Evolutionary conservation across 2,113 vertebrate species (phyloP).

Genomic region (Lasiurus borealis): DNA sequence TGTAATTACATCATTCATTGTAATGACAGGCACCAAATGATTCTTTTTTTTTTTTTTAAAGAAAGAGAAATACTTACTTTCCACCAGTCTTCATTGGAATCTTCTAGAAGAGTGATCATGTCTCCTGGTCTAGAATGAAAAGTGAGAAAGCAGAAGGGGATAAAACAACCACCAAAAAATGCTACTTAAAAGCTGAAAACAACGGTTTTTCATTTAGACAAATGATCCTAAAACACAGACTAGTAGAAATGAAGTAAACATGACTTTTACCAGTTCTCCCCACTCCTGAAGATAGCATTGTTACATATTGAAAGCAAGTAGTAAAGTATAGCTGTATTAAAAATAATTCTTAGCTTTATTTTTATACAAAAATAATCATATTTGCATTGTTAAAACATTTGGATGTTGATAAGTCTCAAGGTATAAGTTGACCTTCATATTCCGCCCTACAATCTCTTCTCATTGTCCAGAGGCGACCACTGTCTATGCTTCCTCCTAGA

Average conservation of each 20-base stretch:
- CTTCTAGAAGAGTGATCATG: slow-evolving; percentile 94
- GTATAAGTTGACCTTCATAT: background rate
- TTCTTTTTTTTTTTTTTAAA: slow-evolving; percentile 18
- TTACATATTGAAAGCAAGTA: background rate
- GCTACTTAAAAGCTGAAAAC: background rate
- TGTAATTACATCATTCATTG: background rate
- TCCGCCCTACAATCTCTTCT: background rate
- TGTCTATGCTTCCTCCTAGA: background rate
- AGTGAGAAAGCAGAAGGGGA: background rate
- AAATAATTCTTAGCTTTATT: background rate
- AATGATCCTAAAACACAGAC: slow-evolving; percentile 23
- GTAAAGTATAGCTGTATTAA: background rate
- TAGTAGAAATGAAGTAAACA: slow-evolving; percentile 24
- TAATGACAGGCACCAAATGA: background rate
- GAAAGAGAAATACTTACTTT: slow-evolving; percentile 89
- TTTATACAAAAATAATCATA: background rate
- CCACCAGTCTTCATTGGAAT: slow-evolving; percentile 99
- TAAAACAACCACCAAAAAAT: background rate
- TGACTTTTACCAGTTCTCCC: background rate
- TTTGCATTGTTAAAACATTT: background rate
- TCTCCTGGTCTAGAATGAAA: slow-evolving; percentile 93
- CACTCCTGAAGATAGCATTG: slow-evolving; percentile 21
- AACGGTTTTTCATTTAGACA: slow-evolving; percentile 12
- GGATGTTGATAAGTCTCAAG: background rate
- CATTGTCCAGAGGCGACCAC: background rate